Conservation (phyloP, 2,888 invertebrate species). For the Nomada hirtipes region DNA sequence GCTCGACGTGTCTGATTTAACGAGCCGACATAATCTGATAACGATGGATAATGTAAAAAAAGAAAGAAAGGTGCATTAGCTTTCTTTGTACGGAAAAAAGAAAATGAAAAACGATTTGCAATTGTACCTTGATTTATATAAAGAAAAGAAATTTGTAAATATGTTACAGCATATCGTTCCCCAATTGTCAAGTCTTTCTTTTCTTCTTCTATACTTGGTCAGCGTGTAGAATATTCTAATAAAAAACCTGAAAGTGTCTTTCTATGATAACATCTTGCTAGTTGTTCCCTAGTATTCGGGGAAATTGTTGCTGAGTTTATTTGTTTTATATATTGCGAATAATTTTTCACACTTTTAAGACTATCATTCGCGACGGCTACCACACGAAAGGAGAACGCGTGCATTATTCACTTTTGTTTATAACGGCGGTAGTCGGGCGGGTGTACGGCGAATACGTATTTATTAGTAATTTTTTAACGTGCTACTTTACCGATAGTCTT, state of each 20-base stretch:
- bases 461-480: slow-evolving; percentile 35
- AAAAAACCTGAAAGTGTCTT: slow-evolving; percentile 47
- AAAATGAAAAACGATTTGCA: slow-evolving; percentile 47
- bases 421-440: slow-evolving; percentile 5
- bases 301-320: slow-evolving; percentile 56
- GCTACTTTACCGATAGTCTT: slow-evolving; percentile 22
- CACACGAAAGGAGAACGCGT: not conserved
- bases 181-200: slow-evolving; percentile 61
- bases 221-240: slow-evolving; percentile 37
- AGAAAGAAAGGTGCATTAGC: slow-evolving; percentile 42
- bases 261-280: slow-evolving; percentile 27
- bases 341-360: slow-evolving; percentile 5
- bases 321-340: slow-evolving; percentile 45
- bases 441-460: slow-evolving; percentile 36
- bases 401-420: slow-evolving; percentile 6
- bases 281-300: slow-evolving; percentile 41
- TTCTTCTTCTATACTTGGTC: slow-evolving; percentile 32
- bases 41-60: slow-evolving; percentile 24
- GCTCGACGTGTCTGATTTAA: slow-evolving; percentile 51
- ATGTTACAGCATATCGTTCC: slow-evolving; percentile 70
- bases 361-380: not conserved
- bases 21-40: slow-evolving; percentile 49
- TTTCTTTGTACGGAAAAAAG: slow-evolving; percentile 53
- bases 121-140: slow-evolving; percentile 69
- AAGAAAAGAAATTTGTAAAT: slow-evolving; percentile 67